Base-by-base conservation (phyloP, 2,797 vertebrate species). In the Pogoniulus pusillus region DNA sequence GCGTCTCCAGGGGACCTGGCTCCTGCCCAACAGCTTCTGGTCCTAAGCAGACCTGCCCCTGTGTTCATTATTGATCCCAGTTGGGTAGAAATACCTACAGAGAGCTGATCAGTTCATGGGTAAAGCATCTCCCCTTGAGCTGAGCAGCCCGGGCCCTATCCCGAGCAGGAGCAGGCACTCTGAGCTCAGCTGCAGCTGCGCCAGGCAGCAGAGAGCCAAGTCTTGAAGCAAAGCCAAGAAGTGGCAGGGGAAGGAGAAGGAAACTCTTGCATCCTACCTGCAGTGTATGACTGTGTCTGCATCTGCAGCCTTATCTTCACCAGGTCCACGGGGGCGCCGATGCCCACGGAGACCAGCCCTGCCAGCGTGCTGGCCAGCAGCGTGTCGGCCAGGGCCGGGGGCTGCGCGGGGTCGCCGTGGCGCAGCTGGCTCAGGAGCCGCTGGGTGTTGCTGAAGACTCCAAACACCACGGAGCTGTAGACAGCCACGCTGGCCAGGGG, bases 241-340 rank as follows among this genome's bases (percentile, higher is more conserved):
- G 22, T 2, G 17, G 9, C 53, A 49, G 71, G 37, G 32, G 69
- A 24, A 35, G 49, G 4, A 9, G 34, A 15, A 45, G 22, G 3
- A 10, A 79, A 32, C n/a, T 17, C 30, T 3, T 16, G 14, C 43
- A 45, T 71, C 96, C 93, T 98, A 99, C 99, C 98, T 97, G 98
- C 73, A 4, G 74, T 72, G 62, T 98, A 93, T 0, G 95, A 88
- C 95, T 98, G 98, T 0, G 98, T 98, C 96, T 99, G 99, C 98
- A 99, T 98, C 94, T 99, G 99, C 6, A 99, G 97, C 80, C 99
- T 95, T 96, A 99, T 99, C 98, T 99, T 99, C 57, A 99, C 98
- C 92, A 99, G 97, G 53, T 99, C 99, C 85, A 99, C 98, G 0
- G 99, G 99, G 0, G 98, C 97, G 16, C 99, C 99, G 4, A 99